Base-by-base conservation (phyloP, 2,888 invertebrate genomes). In the Hirudinaria manillensis region DNA sequence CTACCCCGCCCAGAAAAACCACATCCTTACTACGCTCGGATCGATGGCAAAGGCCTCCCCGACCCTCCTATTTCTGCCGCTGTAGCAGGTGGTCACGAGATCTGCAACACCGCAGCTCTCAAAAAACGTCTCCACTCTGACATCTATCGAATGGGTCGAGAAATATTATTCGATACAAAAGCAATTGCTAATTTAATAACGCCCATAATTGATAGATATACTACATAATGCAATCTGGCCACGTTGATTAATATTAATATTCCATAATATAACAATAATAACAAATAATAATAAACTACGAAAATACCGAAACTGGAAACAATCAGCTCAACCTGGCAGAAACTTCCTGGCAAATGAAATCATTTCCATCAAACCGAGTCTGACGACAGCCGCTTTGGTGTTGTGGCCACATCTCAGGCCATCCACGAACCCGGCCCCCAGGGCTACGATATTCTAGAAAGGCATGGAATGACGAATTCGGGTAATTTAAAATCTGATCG, bases 31-130 rank as follows among this genome's bases (percentile, higher is more conserved):
- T 10, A 45, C 10, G 4, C 16, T 10, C 10, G 72, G 51, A 27
- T 55, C n/a, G 84, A 89, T 92, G 36, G 94, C 95, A 84, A 93
- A 97, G 10, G 95, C 97, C 84, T 96, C 97, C 0, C 95, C 93
- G 21, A 97, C 93, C 83, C 91, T 91, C 80, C 97, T 89, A 86
- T 99, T 99, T 79, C 98, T 90, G 29, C 99, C 99, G 86, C 96
- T 97, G 83, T 97, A 98, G 84, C 98, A 99, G 0, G 98, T 98
- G 29, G 98, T 98, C 81, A 99, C 93, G 74, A 99, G 89, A 88
- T 99, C 99, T 76, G 98, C 99, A 3, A 99, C 92, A 38, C 99
- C 99, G 84, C 99, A 99, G 80, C 95, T 96, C 87, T 99, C 98
- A 84, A 99, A 93, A 89, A 98, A 99, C 1, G 98, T 98, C 74